These are phyloP conservation scores for Pseudomyrmex concolor DNA, from an alignment of 1,140 invertebrate genomes.

Conservation along the genomic window DNA sequence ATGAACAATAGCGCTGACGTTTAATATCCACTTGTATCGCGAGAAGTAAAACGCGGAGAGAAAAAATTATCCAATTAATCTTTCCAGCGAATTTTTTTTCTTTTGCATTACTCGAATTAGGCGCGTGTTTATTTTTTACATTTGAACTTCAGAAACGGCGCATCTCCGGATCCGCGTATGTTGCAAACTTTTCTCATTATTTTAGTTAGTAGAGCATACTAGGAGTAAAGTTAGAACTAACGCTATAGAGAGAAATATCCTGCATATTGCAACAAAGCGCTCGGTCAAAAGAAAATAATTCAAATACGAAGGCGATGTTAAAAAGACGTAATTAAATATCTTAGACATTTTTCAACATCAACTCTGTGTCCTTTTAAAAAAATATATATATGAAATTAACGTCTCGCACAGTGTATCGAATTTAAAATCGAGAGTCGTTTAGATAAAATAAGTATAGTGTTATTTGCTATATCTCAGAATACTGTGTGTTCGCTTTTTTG, in stretches of 20 bases:
- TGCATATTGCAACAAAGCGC: constrained; percentile 18
- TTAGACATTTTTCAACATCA: not conserved
- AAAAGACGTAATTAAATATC: constrained; percentile 1
- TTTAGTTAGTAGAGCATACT: constrained; percentile 40
- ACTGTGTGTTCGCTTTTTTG: constrained; percentile 10
- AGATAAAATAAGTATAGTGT: not conserved
- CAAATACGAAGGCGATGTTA: not conserved
- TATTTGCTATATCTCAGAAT: not conserved
- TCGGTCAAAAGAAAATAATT: constrained; percentile 19
- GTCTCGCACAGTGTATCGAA: not conserved
- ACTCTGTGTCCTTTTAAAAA: no score
- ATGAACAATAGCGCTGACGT: not conserved
- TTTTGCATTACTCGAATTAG: not conserved
- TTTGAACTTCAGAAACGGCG: constrained; percentile 38
- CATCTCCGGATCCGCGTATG: constrained; percentile 28
- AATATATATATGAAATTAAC: no score
- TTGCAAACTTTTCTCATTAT: constrained; percentile 59
- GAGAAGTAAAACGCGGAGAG: no score
- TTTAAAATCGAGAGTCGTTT: not conserved
- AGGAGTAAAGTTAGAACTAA: constrained; percentile 43
- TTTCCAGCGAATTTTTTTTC: not conserved
- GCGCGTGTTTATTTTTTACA: constrained; percentile 26
- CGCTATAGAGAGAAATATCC: constrained; percentile 14
- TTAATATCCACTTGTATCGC: no score
- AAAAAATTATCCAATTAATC: not conserved